Evolutionary conservation across 1,140 invertebrate species (phyloP).

Genomic region (Bombus superbus): DNA sequence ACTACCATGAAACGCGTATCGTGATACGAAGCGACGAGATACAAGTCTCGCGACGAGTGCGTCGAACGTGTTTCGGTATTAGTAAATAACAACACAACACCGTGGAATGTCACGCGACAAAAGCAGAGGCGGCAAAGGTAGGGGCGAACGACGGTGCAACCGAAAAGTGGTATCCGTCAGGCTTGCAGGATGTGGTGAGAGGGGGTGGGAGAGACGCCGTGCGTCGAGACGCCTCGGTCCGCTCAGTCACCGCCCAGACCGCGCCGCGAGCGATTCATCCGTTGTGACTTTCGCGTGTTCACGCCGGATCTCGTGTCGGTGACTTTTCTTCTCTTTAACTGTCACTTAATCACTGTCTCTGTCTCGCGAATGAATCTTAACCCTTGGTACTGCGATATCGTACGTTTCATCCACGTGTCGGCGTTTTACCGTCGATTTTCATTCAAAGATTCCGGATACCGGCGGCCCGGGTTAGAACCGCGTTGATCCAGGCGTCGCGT

Average conservation of each 20-base stretch:
- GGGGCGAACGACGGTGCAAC: background rate
- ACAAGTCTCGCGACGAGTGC: background rate
- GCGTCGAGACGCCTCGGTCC: conserved; percentile 77
- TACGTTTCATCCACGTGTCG: background rate
- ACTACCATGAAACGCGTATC: background rate
- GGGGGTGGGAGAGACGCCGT: conserved; percentile 75
- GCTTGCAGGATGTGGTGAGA: conserved; percentile 34
- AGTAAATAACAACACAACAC: too few relatives aligned
- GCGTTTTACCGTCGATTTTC: background rate
- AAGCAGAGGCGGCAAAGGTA: background rate
- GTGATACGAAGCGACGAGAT: background rate
- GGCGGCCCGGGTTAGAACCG: background rate
- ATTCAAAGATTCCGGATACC: background rate
- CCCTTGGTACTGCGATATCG: too few relatives aligned
- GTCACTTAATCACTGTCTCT: too few relatives aligned
- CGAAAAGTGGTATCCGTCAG: conserved; percentile 41
- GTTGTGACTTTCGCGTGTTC: conserved; percentile 25
- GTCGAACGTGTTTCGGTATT: background rate
- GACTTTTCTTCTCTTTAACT: background rate
- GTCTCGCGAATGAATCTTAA: conserved; percentile 21
- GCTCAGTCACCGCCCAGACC: conserved; percentile 82
- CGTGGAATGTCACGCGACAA: too few relatives aligned
- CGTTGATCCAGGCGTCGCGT: conserved; percentile 16
- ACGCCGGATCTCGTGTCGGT: conserved; percentile 1
- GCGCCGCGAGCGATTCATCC: conserved; percentile 74